Evolutionary conservation across 2,113 vertebrate species (phyloP), one percentile per base, ranked within the genome.

Genomic region (Ancistrus triradiatus): DNA sequence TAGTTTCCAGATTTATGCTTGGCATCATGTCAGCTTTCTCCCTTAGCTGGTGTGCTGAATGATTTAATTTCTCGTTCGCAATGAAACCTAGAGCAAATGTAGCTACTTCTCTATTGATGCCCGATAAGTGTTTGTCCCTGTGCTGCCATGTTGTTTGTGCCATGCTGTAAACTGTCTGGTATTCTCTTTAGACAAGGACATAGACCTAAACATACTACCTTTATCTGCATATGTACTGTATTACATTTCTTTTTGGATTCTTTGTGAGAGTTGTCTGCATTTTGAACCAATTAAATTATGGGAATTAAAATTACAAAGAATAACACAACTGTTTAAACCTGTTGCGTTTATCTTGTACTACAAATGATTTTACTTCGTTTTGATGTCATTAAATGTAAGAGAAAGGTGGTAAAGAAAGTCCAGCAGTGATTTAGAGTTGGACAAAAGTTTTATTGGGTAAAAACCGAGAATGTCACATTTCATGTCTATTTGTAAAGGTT

Each of bases 291-390:
- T 78, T 81, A 85, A 90, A 88, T 89, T 87, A 87, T 87, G 87
- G 85, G 85, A 88, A 90, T 89, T 86, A 90, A 90, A 88, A 89
- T 86, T 86, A 86, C 84, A 88, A 87, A 87, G 86, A 79, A 80
- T 81, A 84, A 70, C 69, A 76, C 69, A 76, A 61, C 2, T 25
- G 76, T 62, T 61, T 53, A 44, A n/a, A n/a, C n/a, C n/a, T n/a
- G n/a, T n/a, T n/a, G n/a, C n/a, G n/a, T n/a, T n/a, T n/a, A n/a
- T n/a, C n/a, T n/a, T n/a, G n/a, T n/a, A n/a, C n/a, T n/a, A n/a
- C n/a, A n/a, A n/a, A n/a, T n/a, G n/a, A n/a, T n/a, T n/a, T n/a
- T n/a, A n/a, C n/a, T n/a, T n/a, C n/a, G n/a, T n/a, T n/a, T n/a
- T n/a, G n/a, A n/a, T n/a, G n/a, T n/a, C n/a, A n/a, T n/a, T n/a